Base-by-base conservation (phyloP, 1,140 invertebrate genomes). In the Zophobas atratus region DNA sequence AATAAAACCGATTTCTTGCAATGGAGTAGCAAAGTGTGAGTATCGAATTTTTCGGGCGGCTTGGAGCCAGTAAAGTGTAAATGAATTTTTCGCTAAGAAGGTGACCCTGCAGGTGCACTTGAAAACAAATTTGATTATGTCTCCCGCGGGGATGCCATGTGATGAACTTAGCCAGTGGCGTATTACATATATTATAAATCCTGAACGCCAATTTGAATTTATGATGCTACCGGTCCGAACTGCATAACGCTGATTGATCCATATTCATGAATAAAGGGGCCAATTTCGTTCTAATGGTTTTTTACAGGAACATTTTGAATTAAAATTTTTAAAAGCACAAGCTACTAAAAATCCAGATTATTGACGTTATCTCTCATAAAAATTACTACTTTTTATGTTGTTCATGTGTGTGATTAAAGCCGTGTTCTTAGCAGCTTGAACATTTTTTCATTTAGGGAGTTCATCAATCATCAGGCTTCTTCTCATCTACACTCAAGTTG, bases 181-280 rank as follows among this genome's bases (percentile, higher is more conserved):
- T 67, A 67, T 67, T 67, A 67, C 60, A 67, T 67, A 67, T 67
- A 67, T 67, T 67, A 67, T 67, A 39, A 67, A 39, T 43, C 60
- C 60, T 41, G 60, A 67, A 67, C 60, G 60, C 60, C 60, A 67
- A 67, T 67, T 67, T 67, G 60, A 67, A 67, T 67, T 67, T 67
- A 67, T 67, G 60, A 67, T 67, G 60, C 60, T 67, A 67, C 60
- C n/a, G 39, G 60, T 38, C 60, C 60, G 43, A 67, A 67, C 43
- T 67, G 60, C 60, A 67, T 67, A 43, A 67, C 60, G 60, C 60
- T 67, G 60, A 67, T 67, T 67, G 60, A 38, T 67, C 60, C 60
- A 67, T 67, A 67, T 67, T 67, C 60, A 67, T 67, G 60, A 67
- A 38, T 67, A 32, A 43, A 57, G 60, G 39, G 60, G 39, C 60